Evolutionary conservation across 2,888 invertebrate species (phyloP), one percentile per base, ranked within the genome.

Genomic region (Callinectes sapidus): DNA sequence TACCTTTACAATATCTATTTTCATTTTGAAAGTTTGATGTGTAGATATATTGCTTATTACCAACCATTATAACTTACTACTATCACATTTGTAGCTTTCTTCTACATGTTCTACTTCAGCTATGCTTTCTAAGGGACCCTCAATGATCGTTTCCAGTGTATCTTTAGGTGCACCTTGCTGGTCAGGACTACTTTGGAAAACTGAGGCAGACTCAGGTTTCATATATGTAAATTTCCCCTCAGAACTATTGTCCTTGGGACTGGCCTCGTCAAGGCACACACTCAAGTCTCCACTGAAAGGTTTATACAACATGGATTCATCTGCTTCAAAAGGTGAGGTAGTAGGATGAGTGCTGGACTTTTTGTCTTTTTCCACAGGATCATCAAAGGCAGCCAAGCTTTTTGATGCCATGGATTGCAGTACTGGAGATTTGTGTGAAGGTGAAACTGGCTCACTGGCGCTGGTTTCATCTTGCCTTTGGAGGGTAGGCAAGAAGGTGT

Each of bases 231-330:
- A 90, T 39, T 23, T 55, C n/a, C 61, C 85, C 5, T 55, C 90
- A 35, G 90, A 61, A 86, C n/a, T 61, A 35, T n/a, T 28, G 54
- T 18, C 35, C 35, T 86, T 35, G 85, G 90, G 90, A 90, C 86
- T 86, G 39, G 55, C 13, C 10, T 61, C 90, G 39, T 86, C 90
- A n/a, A 39, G 28, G 35, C 61, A 90, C 39, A 90, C 48, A 28
- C 42, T 86, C 18, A 90, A 61, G 39, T 90, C 90, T 39, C 90
- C 90, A 90, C 90, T 90, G 42, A 90, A 90, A 39, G 90, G 90
- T 8, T 90, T 85, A 86, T 85, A 90, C 18, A 90, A 14, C 32
- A 39, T 5, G 13, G 85, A 39, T 32, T 86, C 18, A 18, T 86
- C 61, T 61, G n/a, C 2, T 18, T 39, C 86, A 86, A 28, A n/a